Evolutionary conservation across 1,140 invertebrate species (phyloP).

Genomic region (Pseudomyrmex pallidus): DNA sequence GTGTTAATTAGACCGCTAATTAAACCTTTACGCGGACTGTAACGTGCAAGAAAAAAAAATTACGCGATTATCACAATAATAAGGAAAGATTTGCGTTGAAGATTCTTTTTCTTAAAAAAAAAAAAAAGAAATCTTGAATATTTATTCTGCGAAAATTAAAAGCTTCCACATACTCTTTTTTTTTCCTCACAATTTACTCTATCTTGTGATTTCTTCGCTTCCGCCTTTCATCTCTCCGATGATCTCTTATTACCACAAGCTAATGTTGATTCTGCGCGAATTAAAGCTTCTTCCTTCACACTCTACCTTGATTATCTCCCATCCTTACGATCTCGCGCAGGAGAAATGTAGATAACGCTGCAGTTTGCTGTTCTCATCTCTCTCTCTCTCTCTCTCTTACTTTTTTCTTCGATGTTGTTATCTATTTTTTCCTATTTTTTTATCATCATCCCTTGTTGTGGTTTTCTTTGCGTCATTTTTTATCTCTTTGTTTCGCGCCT

Average conservation of each 20-base stretch:
- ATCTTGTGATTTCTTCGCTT: conserved; percentile 39
- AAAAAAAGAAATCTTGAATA: not conserved
- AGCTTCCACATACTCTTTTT: conserved; percentile 7
- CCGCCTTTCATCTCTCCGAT: conserved; percentile 14
- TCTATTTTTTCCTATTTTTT: not conserved
- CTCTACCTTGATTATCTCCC: conserved; percentile 35
- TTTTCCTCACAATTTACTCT: conserved; percentile 7
- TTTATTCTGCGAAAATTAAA: conserved; percentile 37
- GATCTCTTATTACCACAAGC: conserved; percentile 36
- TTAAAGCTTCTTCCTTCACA: conserved; percentile 35
- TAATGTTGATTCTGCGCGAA: conserved; percentile 50
- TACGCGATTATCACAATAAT: not conserved
- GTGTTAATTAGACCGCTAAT: conserved; percentile 39
- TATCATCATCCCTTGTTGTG: no score
- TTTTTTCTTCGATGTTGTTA: not conserved
- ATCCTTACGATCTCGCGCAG: not conserved
- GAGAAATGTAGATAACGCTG: conserved; percentile 7
- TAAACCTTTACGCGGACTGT: not conserved
- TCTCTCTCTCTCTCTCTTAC: not conserved
- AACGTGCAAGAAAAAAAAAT: not conserved
- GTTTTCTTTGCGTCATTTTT: not conserved
- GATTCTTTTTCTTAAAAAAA: not conserved
- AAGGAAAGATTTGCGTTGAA: not conserved
- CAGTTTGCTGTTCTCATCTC: not conserved
- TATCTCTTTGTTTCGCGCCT: not conserved